Base-by-base conservation (phyloP, 2,888 invertebrate species). In the Tridacna gigas region DNA sequence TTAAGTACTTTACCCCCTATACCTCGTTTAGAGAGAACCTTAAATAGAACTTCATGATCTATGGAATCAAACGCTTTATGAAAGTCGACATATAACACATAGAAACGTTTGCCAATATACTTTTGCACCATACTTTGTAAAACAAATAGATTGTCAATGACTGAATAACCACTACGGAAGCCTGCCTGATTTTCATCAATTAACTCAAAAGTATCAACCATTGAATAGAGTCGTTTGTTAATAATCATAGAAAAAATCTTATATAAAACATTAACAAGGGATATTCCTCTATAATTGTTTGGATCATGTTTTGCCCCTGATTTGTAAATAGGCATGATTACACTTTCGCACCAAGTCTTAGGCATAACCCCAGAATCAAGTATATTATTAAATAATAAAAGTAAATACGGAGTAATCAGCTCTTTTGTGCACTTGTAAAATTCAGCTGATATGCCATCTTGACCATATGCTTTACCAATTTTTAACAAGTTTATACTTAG, bases 301-400 rank as follows among this genome's bases (percentile, higher is more conserved):
- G n/a, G n/a, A n/a, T n/a, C n/a, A n/a, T n/a, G 3, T 51, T 25
- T n/a, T 47, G 20, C 77, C 77, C 22, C 65, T 51, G n/a, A 13
- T 75, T 83, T 83, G 69, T 67, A 45, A 63, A 63, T 47, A 63
- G 63, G 63, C 22, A n/a, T 63, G 11, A 63, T 63, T 9, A 63
- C n/a, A 22, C n/a, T 63, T 11, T 74, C 65, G 15, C 73, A 25
- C 79, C 79, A 79, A 12, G 25, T 63, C n/a, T 56, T 37, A 9
- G 76, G 82, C 56, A 79, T 61, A 37, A 65, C 20, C 13, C 71
- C 48, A 7, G 51, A 25, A 9, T 48, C n/a, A 18, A 75, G 48
- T 56, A 83, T 65, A 20, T 51, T 26, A 56, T 83, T 83, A 47
- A 79, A 79, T 12, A 79, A 60, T 26, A 26, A 26, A 18, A 13